Evolutionary conservation across 2,797 vertebrate species (phyloP), one percentile per base, ranked within the genome.

Genomic region (Crocidura indochinensis): DNA sequence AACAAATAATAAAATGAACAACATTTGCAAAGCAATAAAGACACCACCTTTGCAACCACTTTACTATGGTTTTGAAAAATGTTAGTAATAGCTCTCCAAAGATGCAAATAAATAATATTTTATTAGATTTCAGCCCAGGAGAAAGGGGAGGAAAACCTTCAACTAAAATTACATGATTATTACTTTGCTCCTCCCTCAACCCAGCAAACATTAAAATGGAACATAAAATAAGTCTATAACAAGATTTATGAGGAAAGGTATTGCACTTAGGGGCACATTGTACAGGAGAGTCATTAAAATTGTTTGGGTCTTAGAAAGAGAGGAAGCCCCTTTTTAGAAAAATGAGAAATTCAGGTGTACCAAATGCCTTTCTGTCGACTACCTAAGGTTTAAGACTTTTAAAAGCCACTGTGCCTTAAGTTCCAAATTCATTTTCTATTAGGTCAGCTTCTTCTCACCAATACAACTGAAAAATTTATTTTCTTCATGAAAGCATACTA

Each of bases 211-310:
- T 95, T 95, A 95, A 96, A 88, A 91, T 7, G 17, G 78, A 92
- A 89, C 94, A 93, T 97, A 95, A 97, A 97, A 89, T 95, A 96
- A 97, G 94, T 94, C 93, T 95, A 93, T 96, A 96, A 96, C 94
- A 87, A 80, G 91, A 94, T 97, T 98, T 97, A 93, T 96, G 94
- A 96, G 96, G 96, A 96, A 97, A 96, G 51, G 71, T 96, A 97
- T 97, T 97, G 92, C 96, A 93, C 94, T 97, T 96, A 96, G 96
- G 89, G 92, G 95, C 72, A 90, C 93, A 92, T 81, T 97, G 96
- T 97, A 91, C 91, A 96, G 91, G 10, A 97, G 96, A 97, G 94
- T 75, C 93, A 91, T 97, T 97, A 97, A 97, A 95, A 96, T 97
- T 95, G 92, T 95, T 97, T 92, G 78, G 96, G 93, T 77, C 90